phyloP scores from a whole-genome alignment of 2,888 invertebrate genomes.

The Eudiplozoon nipponicum region DNA sequence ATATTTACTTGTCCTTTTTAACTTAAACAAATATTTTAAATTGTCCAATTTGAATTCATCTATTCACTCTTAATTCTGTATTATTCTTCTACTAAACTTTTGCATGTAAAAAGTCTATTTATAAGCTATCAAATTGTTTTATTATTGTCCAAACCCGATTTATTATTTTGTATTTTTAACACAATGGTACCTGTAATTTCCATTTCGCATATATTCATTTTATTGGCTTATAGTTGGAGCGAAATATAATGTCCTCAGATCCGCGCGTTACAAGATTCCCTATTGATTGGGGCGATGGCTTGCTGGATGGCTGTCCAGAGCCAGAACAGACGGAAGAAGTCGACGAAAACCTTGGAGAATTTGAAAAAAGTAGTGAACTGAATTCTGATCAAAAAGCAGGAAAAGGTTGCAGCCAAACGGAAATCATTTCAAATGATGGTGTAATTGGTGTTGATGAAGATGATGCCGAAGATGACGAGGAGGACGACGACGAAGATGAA shows the following conservation, averaged over 20 bases:
- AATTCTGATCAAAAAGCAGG: background rate
- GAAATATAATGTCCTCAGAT: conserved; percentile 53
- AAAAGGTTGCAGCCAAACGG: background rate
- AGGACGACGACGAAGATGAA: background rate
- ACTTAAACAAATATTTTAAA: too few relatives aligned
- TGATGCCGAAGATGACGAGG: background rate
- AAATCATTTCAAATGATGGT: background rate
- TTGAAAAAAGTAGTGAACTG: too few relatives aligned
- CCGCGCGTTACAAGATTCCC: conserved; percentile 78
- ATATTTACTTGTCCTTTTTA: too few relatives aligned
- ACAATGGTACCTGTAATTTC: conserved; percentile 16
- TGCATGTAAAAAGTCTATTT: too few relatives aligned
- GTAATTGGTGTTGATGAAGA: background rate
- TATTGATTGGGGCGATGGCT: conserved; percentile 50
- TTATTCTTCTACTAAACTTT: too few relatives aligned
- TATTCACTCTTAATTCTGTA: too few relatives aligned
- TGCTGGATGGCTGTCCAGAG: conserved; percentile 4
- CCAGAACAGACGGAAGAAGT: background rate
- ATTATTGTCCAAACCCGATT: too few relatives aligned
- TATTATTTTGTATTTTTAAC: too few relatives aligned
- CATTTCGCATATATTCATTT: conserved; percentile 19
- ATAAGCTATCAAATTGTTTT: too few relatives aligned
- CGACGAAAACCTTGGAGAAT: too few relatives aligned
- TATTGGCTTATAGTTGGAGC: conserved; percentile 31
- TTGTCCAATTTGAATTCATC: too few relatives aligned